phyloP scores from a whole-genome alignment of 2,888 invertebrate species.

The Cyrtodaria siliqua region DNA sequence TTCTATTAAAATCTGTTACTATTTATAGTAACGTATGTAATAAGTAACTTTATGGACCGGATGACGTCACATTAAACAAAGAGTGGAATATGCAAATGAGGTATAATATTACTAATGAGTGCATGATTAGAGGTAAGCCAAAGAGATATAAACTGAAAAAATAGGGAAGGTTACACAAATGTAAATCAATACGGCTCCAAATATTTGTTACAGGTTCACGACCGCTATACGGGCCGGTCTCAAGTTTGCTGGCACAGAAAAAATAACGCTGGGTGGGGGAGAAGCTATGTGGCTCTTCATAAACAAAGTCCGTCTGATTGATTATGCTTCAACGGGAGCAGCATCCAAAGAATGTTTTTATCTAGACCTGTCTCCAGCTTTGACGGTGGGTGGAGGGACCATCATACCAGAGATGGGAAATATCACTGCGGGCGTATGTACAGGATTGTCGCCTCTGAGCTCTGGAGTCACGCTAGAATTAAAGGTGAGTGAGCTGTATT shows the following conservation, averaged over 20 bases:
- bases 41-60: too few relatives aligned
- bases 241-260: slow-evolving; percentile 71
- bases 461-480: slow-evolving; percentile 38
- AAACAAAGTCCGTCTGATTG: slow-evolving; percentile 69
- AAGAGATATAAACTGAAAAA: too few relatives aligned
- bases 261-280: slow-evolving; percentile 76
- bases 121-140: too few relatives aligned
- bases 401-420: slow-evolving; percentile 53
- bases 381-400: slow-evolving; percentile 50
- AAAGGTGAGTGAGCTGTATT: slow-evolving; percentile 41
- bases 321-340: slow-evolving; percentile 58
- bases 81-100: too few relatives aligned
- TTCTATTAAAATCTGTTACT: too few relatives aligned
- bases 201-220: slow-evolving; percentile 72
- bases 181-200: too few relatives aligned
- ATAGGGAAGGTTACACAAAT: too few relatives aligned
- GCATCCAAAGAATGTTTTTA: slow-evolving; percentile 46
- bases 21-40: too few relatives aligned
- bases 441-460: slow-evolving; percentile 39
- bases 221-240: slow-evolving; percentile 73
- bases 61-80: too few relatives aligned
- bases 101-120: too few relatives aligned
- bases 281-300: slow-evolving; percentile 80
- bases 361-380: slow-evolving; percentile 52
- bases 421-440: slow-evolving; percentile 56